Conservation (phyloP, 1,140 invertebrate genomes). For the Paraescarpia echinospica region DNA sequence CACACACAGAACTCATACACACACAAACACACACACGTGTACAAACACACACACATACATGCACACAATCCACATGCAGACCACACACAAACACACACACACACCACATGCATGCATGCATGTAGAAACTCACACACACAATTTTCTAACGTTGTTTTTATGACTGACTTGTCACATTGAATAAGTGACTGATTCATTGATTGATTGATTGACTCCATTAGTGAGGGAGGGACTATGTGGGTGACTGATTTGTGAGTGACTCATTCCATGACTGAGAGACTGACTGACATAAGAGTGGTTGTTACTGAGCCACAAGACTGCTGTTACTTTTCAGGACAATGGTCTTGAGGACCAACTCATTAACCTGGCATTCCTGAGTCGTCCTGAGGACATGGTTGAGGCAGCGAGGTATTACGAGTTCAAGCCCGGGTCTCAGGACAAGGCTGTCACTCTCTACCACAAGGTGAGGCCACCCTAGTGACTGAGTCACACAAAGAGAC, state of each 20-base stretch:
- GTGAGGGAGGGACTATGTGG: background rate
- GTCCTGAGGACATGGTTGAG: conserved; percentile 77
- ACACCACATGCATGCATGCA: no score
- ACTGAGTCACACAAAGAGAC: background rate
- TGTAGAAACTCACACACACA: no score
- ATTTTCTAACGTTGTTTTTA: background rate
- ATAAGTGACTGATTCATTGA: background rate
- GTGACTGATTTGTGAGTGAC: no score
- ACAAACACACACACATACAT: no score
- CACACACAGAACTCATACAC: no score
- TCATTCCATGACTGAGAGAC: background rate
- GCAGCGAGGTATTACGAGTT: conserved; percentile 85
- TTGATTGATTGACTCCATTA: background rate
- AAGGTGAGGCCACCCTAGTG: conserved; percentile 59
- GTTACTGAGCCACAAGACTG: background rate
- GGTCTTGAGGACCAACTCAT: conserved; percentile 80
- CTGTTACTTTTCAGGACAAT: conserved; percentile 72
- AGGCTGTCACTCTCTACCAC: conserved; percentile 90
- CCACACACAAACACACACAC: no score
- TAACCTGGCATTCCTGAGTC: conserved; percentile 78
- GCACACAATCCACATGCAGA: no score
- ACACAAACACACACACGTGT: no score
- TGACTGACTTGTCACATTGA: background rate
- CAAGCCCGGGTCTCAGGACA: conserved; percentile 70
- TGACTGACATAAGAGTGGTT: background rate